Evolutionary conservation across 1,140 invertebrate species (phyloP).

Genomic region (Ceratoteleas bidentatus): DNA sequence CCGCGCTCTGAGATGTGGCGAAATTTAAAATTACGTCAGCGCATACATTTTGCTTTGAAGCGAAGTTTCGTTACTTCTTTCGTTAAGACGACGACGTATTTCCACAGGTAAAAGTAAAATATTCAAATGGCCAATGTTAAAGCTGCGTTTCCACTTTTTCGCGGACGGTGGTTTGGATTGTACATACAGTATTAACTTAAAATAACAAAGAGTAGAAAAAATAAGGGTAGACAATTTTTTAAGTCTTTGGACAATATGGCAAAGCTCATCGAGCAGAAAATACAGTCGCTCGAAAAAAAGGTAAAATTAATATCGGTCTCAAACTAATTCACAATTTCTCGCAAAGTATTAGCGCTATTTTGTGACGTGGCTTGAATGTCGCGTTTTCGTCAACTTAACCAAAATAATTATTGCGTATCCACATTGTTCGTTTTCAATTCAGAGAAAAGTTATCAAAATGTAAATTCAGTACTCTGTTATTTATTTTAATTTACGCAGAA

Average conservation of each 20-base stretch:
- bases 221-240: background rate
- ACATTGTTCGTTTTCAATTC: too few relatives aligned
- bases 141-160: constrained; percentile 19
- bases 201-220: constrained; percentile 22
- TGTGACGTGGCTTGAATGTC: too few relatives aligned
- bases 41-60: constrained; percentile 38
- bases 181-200: constrained; percentile 27
- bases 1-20: constrained; percentile 15
- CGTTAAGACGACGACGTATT: constrained; percentile 36
- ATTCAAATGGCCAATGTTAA: constrained; percentile 34
- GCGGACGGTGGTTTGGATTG: constrained; percentile 20
- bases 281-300: background rate
- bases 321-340: too few relatives aligned
- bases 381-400: too few relatives aligned
- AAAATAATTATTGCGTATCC: too few relatives aligned
- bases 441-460: too few relatives aligned
- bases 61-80: constrained; percentile 26
- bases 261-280: constrained; percentile 16
- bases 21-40: constrained; percentile 27
- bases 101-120: constrained; percentile 36
- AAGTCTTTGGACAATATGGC: constrained; percentile 2
- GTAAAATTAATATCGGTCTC: background rate
- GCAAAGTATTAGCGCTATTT: too few relatives aligned
- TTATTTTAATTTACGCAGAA: too few relatives aligned
- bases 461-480: too few relatives aligned